These are phyloP conservation scores for Tipula lateralis DNA, from an alignment of 2,888 invertebrate genomes.

Conservation along the genomic window DNA sequence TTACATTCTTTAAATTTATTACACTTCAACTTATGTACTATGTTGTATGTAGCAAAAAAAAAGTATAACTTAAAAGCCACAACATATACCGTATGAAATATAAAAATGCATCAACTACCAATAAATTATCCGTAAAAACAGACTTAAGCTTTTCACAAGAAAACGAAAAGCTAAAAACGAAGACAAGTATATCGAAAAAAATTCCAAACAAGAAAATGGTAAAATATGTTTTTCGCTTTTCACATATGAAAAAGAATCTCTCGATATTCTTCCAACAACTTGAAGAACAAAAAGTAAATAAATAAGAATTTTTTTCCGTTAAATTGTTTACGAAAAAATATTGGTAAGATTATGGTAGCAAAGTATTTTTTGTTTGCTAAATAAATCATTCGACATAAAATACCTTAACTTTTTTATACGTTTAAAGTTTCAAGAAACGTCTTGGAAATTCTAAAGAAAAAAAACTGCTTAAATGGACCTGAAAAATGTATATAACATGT, in stretches of 20 bases:
- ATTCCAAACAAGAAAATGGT: not conserved
- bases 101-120: not conserved
- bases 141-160: conserved; percentile 8
- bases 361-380: not conserved
- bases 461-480: not conserved
- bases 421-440: not conserved
- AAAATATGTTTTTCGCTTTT: not conserved
- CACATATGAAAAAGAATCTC: conserved; percentile 1
- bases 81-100: not conserved
- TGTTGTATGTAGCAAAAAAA: not conserved
- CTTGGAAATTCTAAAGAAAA: not conserved
- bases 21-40: not conserved
- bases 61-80: not conserved
- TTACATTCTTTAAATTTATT: conserved; percentile 19
- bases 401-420: not conserved
- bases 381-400: conserved; percentile 11
- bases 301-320: conserved; percentile 2
- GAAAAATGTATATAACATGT: not conserved
- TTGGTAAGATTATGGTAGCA: not conserved
- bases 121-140: conserved; percentile 21
- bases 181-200: not conserved
- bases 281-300: not conserved
- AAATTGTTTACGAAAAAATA: not conserved
- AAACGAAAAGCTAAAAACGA: conserved; percentile 13
- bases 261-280: not conserved